phyloP scores from a whole-genome alignment of 2,113 vertebrate species.

The Mesitornis unicolor region DNA sequence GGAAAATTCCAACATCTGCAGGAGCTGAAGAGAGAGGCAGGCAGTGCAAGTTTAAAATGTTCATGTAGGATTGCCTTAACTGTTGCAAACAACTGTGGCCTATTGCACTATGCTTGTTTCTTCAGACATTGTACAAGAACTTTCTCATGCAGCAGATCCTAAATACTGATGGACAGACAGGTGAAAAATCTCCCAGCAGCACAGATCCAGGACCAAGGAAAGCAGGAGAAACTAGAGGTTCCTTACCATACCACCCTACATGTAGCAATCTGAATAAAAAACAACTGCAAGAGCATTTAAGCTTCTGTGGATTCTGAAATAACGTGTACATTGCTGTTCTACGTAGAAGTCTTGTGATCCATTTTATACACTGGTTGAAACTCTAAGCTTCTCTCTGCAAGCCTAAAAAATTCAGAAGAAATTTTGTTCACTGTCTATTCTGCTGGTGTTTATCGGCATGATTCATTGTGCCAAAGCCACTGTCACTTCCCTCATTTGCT shows the following conservation, averaged over 20 bases:
- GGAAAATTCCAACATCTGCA: neutral
- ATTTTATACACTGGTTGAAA: neutral
- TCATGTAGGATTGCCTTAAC: neutral
- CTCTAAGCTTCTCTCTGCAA: neutral
- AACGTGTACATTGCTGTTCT: neutral
- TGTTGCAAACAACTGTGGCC: neutral
- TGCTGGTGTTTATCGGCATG: neutral
- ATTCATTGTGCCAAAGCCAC: neutral
- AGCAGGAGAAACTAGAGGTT: neutral
- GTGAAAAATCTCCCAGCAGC: neutral
- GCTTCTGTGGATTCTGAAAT: neutral
- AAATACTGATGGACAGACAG: neutral
- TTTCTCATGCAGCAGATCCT: neutral
- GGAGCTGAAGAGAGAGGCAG: neutral
- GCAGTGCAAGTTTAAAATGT: neutral
- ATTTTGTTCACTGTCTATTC: neutral
- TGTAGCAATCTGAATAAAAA: neutral
- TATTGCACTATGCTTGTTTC: neutral
- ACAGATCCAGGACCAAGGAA: neutral
- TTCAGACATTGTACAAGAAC: neutral
- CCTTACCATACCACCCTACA: neutral
- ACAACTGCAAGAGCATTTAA: neutral
- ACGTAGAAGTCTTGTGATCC: neutral
- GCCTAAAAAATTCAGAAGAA: neutral
- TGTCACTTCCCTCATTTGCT: neutral